Conservation (phyloP, 2,797 vertebrate species). For the Diplodus sargus region DNA sequence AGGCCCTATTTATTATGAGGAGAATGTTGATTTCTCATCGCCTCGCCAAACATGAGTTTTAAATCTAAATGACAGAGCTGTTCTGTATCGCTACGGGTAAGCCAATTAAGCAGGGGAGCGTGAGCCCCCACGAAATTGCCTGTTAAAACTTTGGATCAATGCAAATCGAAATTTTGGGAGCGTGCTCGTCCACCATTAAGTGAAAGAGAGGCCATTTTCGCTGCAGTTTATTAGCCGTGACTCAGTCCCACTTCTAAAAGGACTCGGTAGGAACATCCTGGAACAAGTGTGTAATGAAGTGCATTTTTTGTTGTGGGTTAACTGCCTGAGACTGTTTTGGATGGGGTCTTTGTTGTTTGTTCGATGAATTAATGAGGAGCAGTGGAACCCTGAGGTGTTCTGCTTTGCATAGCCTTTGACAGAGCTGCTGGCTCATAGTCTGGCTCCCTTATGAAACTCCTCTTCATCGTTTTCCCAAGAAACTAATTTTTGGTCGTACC, state of each 20-base stretch:
- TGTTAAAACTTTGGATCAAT: conserved; percentile 71
- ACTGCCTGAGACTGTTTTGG: conserved; percentile 51
- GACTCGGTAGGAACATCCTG: conserved; percentile 31
- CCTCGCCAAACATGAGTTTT: conserved; percentile 69
- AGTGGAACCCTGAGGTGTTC: conserved; percentile 58
- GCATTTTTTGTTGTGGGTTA: conserved; percentile 36
- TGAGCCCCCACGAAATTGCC: conserved; percentile 54
- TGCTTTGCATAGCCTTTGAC: conserved; percentile 64
- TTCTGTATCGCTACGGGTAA: conserved; percentile 48
- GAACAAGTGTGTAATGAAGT: conserved; percentile 56
- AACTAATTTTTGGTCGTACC: conserved; percentile 64
- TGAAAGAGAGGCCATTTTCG: conserved; percentile 38
- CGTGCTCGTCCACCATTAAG: conserved; percentile 41
- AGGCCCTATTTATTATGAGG: conserved; percentile 67
- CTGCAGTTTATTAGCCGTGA: conserved; percentile 49
- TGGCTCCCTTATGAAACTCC: conserved; percentile 17
- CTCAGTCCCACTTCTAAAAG: conserved; percentile 23
- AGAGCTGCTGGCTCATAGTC: conserved; percentile 56
- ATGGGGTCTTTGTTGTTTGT: conserved; percentile 67
- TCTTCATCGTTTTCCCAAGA: conserved; percentile 59
- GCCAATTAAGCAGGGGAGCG: conserved; percentile 69
- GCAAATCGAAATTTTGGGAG: conserved; percentile 36
- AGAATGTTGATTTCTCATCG: conserved; percentile 64
- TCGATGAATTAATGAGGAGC: conserved; percentile 71
- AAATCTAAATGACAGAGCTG: conserved; percentile 69